These are phyloP conservation scores for Penaeus chinensis DNA, from an alignment of 1,140 invertebrate species.

Conservation along the genomic window DNA sequence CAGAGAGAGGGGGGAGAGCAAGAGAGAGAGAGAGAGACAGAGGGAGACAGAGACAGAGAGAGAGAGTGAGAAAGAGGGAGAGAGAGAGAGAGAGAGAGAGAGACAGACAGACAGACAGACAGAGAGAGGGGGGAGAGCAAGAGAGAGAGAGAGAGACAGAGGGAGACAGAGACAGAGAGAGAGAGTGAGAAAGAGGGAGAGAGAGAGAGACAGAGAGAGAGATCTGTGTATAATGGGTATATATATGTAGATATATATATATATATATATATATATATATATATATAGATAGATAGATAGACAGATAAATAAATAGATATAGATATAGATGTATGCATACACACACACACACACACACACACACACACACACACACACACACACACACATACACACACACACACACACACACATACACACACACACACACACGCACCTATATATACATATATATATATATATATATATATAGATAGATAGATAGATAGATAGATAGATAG, in stretches of 20 bases:
- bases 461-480: not conserved
- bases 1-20: not conserved
- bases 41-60: not conserved
- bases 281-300: not conserved
- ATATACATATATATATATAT: conserved; percentile 10
- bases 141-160: not conserved
- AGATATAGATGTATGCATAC: conserved; percentile 2
- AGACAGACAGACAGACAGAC: not conserved
- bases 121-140: not conserved
- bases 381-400: not conserved
- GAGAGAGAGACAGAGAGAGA: conserved; percentile 8
- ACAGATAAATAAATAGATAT: not conserved
- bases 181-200: not conserved
- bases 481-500: not conserved
- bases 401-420: not conserved
- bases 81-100: conserved; percentile 21
- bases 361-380: not conserved
- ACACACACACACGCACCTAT: conserved; percentile 23
- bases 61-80: not conserved
- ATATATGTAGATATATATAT: conserved; percentile 15
- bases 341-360: not conserved
- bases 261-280: conserved; percentile 20
- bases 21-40: not conserved
- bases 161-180: not conserved
- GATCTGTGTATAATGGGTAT: not conserved